These are phyloP conservation scores for Camponotus fellah DNA, from an alignment of 2,888 invertebrate genomes.

Conservation along the genomic window DNA sequence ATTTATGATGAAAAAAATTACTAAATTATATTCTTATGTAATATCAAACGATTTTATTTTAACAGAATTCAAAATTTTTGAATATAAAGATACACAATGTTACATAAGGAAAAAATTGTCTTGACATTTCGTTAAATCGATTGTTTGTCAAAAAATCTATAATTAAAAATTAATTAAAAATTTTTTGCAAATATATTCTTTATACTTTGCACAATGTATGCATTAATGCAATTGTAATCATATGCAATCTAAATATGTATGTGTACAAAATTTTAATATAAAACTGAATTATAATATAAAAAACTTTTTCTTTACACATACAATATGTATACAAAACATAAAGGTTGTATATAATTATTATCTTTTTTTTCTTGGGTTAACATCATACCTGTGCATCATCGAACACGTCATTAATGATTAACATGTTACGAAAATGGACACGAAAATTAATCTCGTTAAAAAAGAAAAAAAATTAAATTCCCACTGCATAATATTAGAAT, in stretches of 20 bases:
- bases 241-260: too few relatives aligned
- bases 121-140: too few relatives aligned
- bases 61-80: too few relatives aligned
- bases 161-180: too few relatives aligned
- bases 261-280: not conserved
- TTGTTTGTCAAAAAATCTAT: too few relatives aligned
- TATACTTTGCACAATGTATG: too few relatives aligned
- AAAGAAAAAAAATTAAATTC: conserved; percentile 19
- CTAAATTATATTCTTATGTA: too few relatives aligned
- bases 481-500: conserved; percentile 48
- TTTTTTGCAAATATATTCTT: too few relatives aligned
- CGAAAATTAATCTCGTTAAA: conserved; percentile 2
- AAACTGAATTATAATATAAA: not conserved
- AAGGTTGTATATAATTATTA: not conserved
- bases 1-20: not conserved
- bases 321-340: not conserved
- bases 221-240: too few relatives aligned
- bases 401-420: not conserved
- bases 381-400: not conserved
- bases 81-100: too few relatives aligned
- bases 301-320: not conserved
- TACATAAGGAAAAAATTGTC: too few relatives aligned
- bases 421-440: not conserved
- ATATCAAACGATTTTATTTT: too few relatives aligned
- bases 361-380: not conserved